Evolutionary conservation across 92 coral and sea anemone species (phyloP), one percentile per base, ranked within the genome.

Genomic region (Parazoanthus atlanticus): DNA sequence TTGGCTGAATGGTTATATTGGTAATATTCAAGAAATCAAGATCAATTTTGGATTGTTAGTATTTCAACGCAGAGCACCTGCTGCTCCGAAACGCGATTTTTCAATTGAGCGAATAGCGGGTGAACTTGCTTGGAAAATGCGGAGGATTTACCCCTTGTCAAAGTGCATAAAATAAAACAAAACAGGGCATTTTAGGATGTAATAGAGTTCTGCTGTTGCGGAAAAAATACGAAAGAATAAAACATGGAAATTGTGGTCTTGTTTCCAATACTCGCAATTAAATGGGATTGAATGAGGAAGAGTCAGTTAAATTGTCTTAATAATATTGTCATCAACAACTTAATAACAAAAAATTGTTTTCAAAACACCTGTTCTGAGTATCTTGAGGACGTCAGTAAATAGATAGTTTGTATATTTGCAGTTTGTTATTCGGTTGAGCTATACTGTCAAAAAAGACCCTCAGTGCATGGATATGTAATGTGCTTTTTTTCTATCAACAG

Each of bases 231-330:
- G 9, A 16, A 43, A 34, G 26, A 71, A 43, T 25, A 32, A 16
- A 43, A 43, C 21, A 8, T 26, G 7, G 61, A 67, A 84, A 70
- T 84, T 43, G n/a, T 52, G 26, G 82, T 29, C 30, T 81, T 81
- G 25, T 46, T 83, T 84, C 77, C n/a, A 41, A 30, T 84, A 84
- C 43, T 29, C 28, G 64, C 38, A 69, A 43, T 84, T 84, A 69
- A 31, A 47, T 49, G 76, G 74, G 87, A 67, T 70, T 84, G 64
- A 84, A 71, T 46, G 2, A 40, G 40, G 49, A 70, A 46, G 74
- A 84, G 17, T 82, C 76, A 70, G 78, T 84, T 40, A 70, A 82
- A 38, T 84, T 64, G 29, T 47, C 64, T 84, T 43, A 74, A 71
- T 84, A 70, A 84, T 36, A 43, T 30, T 69, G 66, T 84, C 41